phyloP scores from a whole-genome alignment of 2,797 vertebrate species.

The Spheniscus humboldti region DNA sequence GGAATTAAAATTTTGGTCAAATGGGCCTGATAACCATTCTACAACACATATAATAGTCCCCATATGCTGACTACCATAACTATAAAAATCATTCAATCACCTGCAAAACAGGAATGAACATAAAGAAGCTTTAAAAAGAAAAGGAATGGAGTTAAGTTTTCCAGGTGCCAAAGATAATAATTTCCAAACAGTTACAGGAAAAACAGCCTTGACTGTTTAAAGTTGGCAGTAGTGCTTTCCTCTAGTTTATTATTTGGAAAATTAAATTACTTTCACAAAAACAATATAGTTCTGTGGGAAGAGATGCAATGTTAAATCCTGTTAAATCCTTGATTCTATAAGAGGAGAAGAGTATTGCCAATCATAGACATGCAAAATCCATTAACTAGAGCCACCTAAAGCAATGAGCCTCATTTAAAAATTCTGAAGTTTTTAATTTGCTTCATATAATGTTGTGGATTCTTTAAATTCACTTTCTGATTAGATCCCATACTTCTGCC shows the following conservation, averaged over 20 bases:
- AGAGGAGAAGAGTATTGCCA: neutral
- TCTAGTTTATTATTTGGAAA: neutral
- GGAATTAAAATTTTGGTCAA: neutral
- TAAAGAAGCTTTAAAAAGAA: neutral
- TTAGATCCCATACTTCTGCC: neutral
- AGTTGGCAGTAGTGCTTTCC: neutral
- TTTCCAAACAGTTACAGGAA: neutral
- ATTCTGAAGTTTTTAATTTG: neutral
- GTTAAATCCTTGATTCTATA: neutral
- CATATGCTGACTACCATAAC: neutral
- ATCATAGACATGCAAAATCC: neutral
- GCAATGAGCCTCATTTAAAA: neutral
- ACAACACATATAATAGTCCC: neutral
- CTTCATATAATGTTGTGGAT: neutral
- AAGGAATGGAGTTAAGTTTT: neutral
- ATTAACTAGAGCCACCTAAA: neutral
- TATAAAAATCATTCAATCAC: neutral
- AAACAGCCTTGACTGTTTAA: neutral
- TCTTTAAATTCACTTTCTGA: neutral
- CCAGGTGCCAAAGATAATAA: neutral
- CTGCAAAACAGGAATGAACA: neutral
- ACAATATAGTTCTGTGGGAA: neutral
- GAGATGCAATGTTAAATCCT: neutral
- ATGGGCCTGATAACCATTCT: neutral
- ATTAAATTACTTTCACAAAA: neutral